phyloP scores from a whole-genome alignment of 2,113 vertebrate genomes.

The Chionis minor region DNA sequence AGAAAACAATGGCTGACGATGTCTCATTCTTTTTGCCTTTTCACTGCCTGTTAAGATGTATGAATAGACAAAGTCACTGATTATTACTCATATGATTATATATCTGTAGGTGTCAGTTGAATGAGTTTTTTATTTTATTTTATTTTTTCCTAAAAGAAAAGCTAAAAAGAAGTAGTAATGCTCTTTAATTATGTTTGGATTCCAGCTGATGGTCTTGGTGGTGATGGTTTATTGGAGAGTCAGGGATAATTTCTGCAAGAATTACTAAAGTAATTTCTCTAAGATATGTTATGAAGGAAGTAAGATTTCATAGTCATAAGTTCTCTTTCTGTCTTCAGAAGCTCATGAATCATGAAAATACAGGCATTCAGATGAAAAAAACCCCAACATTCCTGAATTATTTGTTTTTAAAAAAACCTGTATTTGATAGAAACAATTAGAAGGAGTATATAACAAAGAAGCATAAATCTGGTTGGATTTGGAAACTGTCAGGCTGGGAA shows the following conservation, averaged over 20 bases:
- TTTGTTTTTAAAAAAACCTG: not conserved
- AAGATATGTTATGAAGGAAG: not conserved
- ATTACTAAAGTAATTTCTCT: not conserved
- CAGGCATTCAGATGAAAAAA: not conserved
- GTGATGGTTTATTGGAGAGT: not conserved
- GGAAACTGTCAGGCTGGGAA: not conserved
- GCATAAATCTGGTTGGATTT: not conserved
- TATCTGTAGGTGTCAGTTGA: not conserved
- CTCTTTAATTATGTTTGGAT: not conserved
- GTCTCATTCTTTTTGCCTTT: not conserved
- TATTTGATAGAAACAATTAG: not conserved
- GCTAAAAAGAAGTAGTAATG: not conserved
- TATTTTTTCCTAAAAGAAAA: not conserved
- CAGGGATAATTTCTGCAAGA: not conserved
- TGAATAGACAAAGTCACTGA: not conserved
- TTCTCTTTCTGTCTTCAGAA: not conserved
- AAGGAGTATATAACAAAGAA: not conserved
- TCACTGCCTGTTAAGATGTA: accelerated
- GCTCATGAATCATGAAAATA: not conserved
- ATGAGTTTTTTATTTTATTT: not conserved
- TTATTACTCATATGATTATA: not conserved
- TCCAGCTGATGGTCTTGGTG: not conserved
- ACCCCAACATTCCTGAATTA: no score
- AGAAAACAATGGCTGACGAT: not conserved
- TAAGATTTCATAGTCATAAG: not conserved